Base-by-base conservation (phyloP, 2,888 invertebrate species). In the Amphiduros pacificus region DNA sequence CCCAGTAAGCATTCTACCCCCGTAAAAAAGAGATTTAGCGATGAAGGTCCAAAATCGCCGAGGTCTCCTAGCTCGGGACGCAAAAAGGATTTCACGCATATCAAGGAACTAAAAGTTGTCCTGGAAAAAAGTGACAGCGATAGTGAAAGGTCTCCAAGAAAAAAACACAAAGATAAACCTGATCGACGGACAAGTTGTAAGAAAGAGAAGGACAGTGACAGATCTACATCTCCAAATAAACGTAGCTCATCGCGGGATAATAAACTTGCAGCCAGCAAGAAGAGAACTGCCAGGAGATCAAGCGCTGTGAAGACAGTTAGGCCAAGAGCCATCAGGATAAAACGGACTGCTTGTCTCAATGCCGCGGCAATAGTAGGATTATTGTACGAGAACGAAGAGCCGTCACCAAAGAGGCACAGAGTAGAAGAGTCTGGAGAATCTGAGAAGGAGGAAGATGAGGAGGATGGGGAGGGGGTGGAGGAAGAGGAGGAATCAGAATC, bases 301-400 rank as follows among this genome's bases (percentile, higher is more conserved):
- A 51, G 20, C 51, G 17, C 24, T 22, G 5, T 44, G 32, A 14
- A 11, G 50, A n/a, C 29, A 4, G 26, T 64, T 4, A 50, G 31
- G 41, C 65, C 65, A 4, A 44, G 65, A 20, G 63, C 65, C 3
- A 59, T 56, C 2, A 50, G 67, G 20, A 61, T 66, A 6, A 64
- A 63, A 54, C 57, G 70, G 17, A 67, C 62, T 22, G 70, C 69
- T 22, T 67, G 69, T 56, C 57, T 71, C 9, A 68, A 67, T 53
- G 69, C 70, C 14, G 60, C 56, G 6, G 70, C 70, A 32, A 68
- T 71, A 14, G 48, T 62, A 5, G 63, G 62, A 50, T 41, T 64
- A 9, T 55, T 71, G 57, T 64, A 66, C 51, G 64, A 64, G 56
- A 50, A 36, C 26, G 56, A 56, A 2, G 56, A 61, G 26, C 40